Base-by-base conservation (phyloP, 2,797 vertebrate species). In the Tenualosa ilisha region DNA sequence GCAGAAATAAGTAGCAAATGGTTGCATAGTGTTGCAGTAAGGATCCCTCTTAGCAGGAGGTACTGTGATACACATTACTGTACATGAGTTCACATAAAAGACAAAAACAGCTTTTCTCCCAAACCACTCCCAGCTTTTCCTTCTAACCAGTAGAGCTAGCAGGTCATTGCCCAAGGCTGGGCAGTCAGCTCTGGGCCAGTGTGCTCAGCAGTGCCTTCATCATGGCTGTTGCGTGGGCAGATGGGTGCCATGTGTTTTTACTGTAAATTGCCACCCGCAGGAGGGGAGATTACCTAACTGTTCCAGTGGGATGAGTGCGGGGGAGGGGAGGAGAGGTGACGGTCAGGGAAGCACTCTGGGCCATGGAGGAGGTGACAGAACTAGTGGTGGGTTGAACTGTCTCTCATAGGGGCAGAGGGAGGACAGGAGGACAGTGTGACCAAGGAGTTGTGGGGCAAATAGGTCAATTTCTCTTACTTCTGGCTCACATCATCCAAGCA, bases 161-260 rank as follows among this genome's bases (percentile, higher is more conserved):
- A 8, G 72, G 15, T 46, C 40, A 46, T 40, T 43, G 43, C 40
- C n/a, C 72, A 46, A 31, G 3, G 65, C 12, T 72, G 13, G 65
- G 1, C 13, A 31, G 31, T 20, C 72, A 17, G 40, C 20, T 40
- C 20, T 0, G 17, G 40, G 40, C 17, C 7, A 11, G 26, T 20
- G 37, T 43, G 15, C 17, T 22, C 6, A 1, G 6, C 72, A 46
- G 72, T 46, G 17, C 72, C 37, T 79, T 46, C 72, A 8, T 40
- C 72, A 46, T 46, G 72, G 72, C 72, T 17, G 40, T 6, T 2
- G 72, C 8, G 72, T 79, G 22, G 40, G 72, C 72, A 79, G 72
- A 79, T 79, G 72, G 72, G 3, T 43, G 20, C 17, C 72, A 79
- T 79, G 72, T 79, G 72, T 79, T 79, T 46, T 79, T 20, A 79